phyloP scores from a whole-genome alignment of 2,113 vertebrate species.

The Paracyprichromis sp. region DNA sequence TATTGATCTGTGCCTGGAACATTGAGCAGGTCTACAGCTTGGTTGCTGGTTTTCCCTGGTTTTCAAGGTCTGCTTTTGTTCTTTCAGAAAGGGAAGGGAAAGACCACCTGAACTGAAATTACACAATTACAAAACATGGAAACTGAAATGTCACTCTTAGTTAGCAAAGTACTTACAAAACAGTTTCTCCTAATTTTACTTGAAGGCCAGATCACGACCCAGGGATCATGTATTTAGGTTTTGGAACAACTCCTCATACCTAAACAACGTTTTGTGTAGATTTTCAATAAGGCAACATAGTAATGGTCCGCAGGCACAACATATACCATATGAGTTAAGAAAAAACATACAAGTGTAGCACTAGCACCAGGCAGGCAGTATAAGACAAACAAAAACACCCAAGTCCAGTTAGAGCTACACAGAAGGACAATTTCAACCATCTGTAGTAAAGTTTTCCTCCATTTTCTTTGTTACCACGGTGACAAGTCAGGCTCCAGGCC shows the following conservation, averaged over 20 bases:
- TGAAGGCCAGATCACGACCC: background rate
- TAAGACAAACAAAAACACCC: background rate
- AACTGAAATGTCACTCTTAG: background rate
- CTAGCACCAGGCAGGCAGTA: background rate
- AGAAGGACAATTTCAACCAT: background rate
- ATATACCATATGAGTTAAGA: background rate
- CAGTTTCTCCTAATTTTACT: background rate
- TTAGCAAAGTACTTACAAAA: background rate
- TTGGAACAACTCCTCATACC: background rate
- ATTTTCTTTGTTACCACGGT: background rate
- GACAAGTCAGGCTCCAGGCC: background rate
- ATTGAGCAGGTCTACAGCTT: slow-evolving; percentile 4
- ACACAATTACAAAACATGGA: background rate
- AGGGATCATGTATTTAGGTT: background rate
- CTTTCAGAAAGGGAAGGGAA: background rate
- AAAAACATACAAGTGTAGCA: background rate
- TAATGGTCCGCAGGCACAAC: background rate
- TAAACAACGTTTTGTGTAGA: background rate
- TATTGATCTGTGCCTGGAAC: slow-evolving; percentile 40
- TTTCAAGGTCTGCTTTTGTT: slow-evolving; percentile 36
- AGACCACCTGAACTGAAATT: background rate
- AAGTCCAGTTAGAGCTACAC: background rate
- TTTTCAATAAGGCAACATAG: background rate
- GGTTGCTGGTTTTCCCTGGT: background rate
- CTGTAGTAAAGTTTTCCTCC: background rate